Base-by-base conservation (phyloP, 1,140 invertebrate species). In the Cryptotermes secundus region DNA sequence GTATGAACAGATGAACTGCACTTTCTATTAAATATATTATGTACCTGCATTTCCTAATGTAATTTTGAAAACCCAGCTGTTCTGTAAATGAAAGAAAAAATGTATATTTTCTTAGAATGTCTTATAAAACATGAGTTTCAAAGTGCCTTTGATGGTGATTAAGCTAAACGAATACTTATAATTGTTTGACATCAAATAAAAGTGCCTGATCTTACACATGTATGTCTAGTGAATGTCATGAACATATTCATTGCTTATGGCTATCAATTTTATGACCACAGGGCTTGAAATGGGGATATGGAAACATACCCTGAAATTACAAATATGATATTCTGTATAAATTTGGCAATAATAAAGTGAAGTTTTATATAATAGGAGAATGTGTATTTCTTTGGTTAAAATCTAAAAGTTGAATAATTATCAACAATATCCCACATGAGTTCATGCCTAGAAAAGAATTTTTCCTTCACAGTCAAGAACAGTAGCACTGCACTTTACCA, bases 111-210 rank as follows among this genome's bases (percentile, higher is more conserved):
- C n/a, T 31, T 7, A 31, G 26, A 31, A 26, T 10, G 59, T 72
- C 31, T n/a, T 72, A 31, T 72, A n/a, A 31, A 72, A 72, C n/a
- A 72, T 72, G 59, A 72, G 6, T 31, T 72, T 72, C 59, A 72
- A 72, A 72, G 59, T 72, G 59, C 59, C 59, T 72, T 49, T 72
- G 59, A 31, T 31, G n/a, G 59, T 72, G n/a, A 72, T n/a, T 49
- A 31, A 72, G 59, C 59, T 72, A 14, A 14, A 72, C 10, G 59
- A 72, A 72, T 31, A 31, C 31, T 26, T 72, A 72, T n/a, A 72
- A 31, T 3, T 72, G 14, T 72, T 9, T 9, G n/a, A 72, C 59
- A 72, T 31, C 19, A 72, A 19, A 72, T 31, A 31, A 31, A 72
- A 72, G 59, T 72, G 59, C 59, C 59, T 72, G 26, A 72, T n/a